phyloP scores from a whole-genome alignment of 23 tunicate species.

The Styela plicata region DNA sequence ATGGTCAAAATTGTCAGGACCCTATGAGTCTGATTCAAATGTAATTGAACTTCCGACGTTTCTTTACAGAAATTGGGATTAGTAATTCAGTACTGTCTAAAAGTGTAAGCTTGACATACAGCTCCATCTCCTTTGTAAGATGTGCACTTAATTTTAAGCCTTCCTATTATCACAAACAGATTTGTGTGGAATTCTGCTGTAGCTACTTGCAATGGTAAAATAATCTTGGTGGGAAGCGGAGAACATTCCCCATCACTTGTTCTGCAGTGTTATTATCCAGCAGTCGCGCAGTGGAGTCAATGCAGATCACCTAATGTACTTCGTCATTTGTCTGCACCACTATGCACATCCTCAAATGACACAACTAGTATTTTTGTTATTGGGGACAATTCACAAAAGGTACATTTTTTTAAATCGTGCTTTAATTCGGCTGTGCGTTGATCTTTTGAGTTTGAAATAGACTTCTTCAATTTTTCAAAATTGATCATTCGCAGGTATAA shows the following conservation, averaged over 20 bases:
- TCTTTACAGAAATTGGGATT: too few species aligned
- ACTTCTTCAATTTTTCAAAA: too few species aligned
- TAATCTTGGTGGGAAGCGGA: slow-evolving; percentile 64
- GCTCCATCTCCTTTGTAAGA: too few species aligned
- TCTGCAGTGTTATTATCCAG: slow-evolving; percentile 74
- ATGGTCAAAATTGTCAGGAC: too few species aligned
- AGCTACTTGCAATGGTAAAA: slow-evolving; percentile 56
- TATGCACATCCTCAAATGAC: slow-evolving; percentile 56
- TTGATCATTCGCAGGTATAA: too few species aligned
- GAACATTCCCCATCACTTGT: slow-evolving; percentile 33
- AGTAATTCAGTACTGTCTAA: too few species aligned
- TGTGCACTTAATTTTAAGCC: not conserved
- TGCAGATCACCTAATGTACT: slow-evolving; percentile 80
- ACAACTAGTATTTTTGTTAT: slow-evolving; percentile 35
- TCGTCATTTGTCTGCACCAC: slow-evolving; percentile 72
- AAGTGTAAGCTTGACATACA: too few species aligned
- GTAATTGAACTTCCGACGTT: too few species aligned
- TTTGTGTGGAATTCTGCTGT: slow-evolving; percentile 28
- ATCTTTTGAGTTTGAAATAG: too few species aligned
- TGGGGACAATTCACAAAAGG: slow-evolving; percentile 88
- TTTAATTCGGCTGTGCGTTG: too few species aligned
- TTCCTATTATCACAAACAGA: slow-evolving; percentile 20
- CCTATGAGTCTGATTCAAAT: too few species aligned
- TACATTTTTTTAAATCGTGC: too few species aligned
- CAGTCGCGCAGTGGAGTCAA: slow-evolving; percentile 63